phyloP scores from a whole-genome alignment of 1,140 invertebrate species.

The Panagrolaimus sp. region DNA sequence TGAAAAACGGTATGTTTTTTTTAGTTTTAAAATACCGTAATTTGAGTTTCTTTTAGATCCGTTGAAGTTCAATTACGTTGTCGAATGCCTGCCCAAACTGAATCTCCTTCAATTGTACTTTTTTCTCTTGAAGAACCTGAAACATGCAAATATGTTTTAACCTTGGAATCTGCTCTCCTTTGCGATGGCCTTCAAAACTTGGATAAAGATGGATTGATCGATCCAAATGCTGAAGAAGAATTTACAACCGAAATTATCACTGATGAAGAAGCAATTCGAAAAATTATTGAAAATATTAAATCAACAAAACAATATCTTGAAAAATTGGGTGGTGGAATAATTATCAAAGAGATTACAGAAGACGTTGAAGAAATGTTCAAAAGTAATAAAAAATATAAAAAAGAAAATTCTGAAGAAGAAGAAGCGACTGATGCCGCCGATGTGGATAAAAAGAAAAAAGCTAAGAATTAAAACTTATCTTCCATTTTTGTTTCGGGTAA shows the following conservation, averaged over 20 bases:
- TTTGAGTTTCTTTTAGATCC: background rate
- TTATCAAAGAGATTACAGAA: too few relatives aligned
- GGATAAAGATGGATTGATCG: background rate
- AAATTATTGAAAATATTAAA: background rate
- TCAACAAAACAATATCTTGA: background rate
- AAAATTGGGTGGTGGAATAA: background rate
- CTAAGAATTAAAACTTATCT: too few relatives aligned
- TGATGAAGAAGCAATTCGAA: background rate
- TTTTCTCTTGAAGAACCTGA: background rate
- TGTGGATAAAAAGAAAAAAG: too few relatives aligned
- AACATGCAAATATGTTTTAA: background rate
- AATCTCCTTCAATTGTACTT: background rate
- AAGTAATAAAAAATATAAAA: too few relatives aligned
- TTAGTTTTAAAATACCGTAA: background rate
- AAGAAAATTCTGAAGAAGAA: too few relatives aligned
- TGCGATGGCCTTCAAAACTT: background rate
- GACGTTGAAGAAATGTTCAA: too few relatives aligned
- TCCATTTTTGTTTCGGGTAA: too few relatives aligned
- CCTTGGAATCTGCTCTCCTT: background rate
- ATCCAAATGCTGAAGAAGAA: background rate
- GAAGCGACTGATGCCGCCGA: too few relatives aligned
- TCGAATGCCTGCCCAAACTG: background rate
- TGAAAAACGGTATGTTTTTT: background rate
- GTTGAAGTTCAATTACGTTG: conserved; percentile 2
- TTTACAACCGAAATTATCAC: background rate